These are phyloP conservation scores for Hemiprocne comata DNA, from an alignment of 2,113 vertebrate genomes.

Conservation along the genomic window DNA sequence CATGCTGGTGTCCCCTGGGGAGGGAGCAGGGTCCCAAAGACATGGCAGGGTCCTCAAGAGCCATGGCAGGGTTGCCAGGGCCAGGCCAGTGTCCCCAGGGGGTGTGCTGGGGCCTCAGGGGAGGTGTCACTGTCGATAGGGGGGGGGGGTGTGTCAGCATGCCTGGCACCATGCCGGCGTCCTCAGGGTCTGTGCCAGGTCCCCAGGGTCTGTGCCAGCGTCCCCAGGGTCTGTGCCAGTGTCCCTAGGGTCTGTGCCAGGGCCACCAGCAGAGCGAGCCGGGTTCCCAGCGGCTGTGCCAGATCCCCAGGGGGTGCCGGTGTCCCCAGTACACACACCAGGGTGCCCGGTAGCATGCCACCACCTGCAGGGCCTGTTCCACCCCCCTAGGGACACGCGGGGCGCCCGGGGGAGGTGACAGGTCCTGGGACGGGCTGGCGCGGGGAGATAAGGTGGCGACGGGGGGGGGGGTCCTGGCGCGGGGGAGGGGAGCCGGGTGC, in stretches of 20 bases:
- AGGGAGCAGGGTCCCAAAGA: too few relatives aligned
- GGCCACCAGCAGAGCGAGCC: neutral
- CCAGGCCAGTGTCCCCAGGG: neutral
- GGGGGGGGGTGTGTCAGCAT: neutral
- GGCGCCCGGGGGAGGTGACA: neutral
- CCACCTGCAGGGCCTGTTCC: neutral
- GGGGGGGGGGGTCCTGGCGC: rapidly evolving
- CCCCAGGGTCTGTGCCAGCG: neutral
- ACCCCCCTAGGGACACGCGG: neutral
- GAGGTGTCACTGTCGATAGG: neutral
- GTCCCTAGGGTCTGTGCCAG: neutral
- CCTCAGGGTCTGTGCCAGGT: neutral
- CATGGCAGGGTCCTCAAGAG: too few relatives aligned
- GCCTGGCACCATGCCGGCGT: neutral
- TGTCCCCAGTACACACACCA: too few relatives aligned
- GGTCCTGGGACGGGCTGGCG: neutral
- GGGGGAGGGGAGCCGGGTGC: rapidly evolving
- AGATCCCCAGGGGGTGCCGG: neutral
- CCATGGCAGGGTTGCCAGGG: neutral
- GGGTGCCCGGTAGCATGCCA: neutral
- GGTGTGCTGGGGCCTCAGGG: neutral
- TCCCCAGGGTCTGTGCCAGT: neutral
- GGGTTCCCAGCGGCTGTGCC: neutral
- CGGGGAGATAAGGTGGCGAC: rapidly evolving
- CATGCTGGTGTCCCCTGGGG: neutral